Base-by-base conservation (phyloP, 2,797 vertebrate species). In the Lates japonicus region DNA sequence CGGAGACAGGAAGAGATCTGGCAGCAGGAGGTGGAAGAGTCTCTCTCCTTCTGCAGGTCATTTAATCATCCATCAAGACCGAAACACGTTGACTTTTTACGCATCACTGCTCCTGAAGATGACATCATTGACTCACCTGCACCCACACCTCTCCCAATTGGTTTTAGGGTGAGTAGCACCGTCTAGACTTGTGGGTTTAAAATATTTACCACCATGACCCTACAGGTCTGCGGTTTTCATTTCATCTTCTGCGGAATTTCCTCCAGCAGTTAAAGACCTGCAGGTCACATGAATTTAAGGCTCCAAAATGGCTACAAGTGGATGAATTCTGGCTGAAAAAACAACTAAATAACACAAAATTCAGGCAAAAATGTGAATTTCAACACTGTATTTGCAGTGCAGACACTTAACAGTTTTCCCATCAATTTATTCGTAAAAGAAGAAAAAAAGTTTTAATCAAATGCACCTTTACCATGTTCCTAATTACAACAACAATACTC, bases 21-120 rank as follows among this genome's bases (percentile, higher is more conserved):
- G 92, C 90, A 92, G 82, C 84, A 81, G 87, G 94, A 94, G 66
- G 86, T 92, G 2, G 94, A 92, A 67, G 91, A 92, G 49, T 87
- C 88, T 39, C 82, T 93, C n/a, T 86, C 88, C 39, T 71, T 66
- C 71, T 90, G 82, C 77, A 87, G 60, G 55, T 85, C 82, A 4
- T 78, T 92, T n/a, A 92, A 86, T 58, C 76, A 87, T 52, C 89
- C 91, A 7, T 90, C 86, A 57, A 88, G 92, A 78, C 93, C 89
- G 0, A 87, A 87, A 86, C 92, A 87, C 31, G 52, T 89, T 1
- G 92, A 94, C 90, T 93, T 94, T 76, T 66, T 93, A 46, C 73
- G 80, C 66, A 90, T 94, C 92, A 90, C 89, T 2, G 85, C 92
- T 10, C 81, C 80, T 4, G 90, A 89, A 7, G 92, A 95, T 37